Percentiles rank a stretch among this genome's conserved stretches.
Evolutionary conservation across 2,797 vertebrate genomes (phyloP).

Genomic region (Lycodopsis pacificus): DNA sequence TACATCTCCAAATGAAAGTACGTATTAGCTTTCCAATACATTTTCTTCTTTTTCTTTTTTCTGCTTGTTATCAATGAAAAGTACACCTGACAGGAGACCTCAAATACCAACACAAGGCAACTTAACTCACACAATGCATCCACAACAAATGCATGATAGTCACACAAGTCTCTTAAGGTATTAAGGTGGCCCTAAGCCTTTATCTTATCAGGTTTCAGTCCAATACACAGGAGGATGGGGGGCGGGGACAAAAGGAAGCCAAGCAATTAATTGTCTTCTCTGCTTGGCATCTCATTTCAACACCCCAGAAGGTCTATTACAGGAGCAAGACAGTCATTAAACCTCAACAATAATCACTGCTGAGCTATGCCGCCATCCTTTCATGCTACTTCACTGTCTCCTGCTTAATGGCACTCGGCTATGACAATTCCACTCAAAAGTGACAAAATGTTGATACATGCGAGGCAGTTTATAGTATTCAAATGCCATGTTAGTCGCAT

Average conservation of each 20-base stretch:
- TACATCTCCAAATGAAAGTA: neutral
- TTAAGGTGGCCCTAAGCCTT: constrained; percentile 78
- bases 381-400: constrained; percentile 71
- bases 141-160: constrained; percentile 58
- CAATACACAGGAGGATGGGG: constrained; percentile 73
- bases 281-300: constrained; percentile 86
- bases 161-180: constrained; percentile 72
- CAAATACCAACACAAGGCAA: constrained; percentile 28
- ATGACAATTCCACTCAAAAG: constrained; percentile 74
- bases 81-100: neutral
- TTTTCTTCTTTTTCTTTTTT: neutral
- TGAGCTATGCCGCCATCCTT: constrained; percentile 80
- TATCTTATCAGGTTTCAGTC: constrained; percentile 82
- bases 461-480: constrained; percentile 58
- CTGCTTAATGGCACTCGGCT: constrained; percentile 69
- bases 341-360: constrained; percentile 86
- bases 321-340: constrained; percentile 86
- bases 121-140: constrained; percentile 60
- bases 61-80: constrained; percentile 1
- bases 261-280: constrained; percentile 88
- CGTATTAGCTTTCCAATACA: neutral
- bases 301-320: constrained; percentile 87
- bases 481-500: constrained; percentile 61
- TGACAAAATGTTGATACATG: constrained; percentile 67
- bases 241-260: constrained; percentile 81